Percentiles rank a stretch among this genome's conserved stretches.
These are phyloP conservation scores for Zaprionus obscuricornis DNA, from an alignment of 2,888 invertebrate genomes.

Conservation along the genomic window DNA sequence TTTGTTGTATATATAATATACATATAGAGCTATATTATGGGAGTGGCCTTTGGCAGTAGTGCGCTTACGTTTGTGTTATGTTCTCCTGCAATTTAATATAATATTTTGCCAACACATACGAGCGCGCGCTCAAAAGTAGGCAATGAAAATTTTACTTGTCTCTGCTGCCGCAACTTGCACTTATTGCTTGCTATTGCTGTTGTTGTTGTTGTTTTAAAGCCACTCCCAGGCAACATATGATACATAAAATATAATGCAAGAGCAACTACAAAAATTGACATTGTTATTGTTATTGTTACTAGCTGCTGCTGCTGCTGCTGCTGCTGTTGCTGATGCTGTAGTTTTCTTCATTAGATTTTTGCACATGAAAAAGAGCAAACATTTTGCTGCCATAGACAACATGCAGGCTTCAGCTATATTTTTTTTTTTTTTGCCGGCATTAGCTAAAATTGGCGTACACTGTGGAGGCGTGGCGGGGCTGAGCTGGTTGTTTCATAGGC, in stretches of 20 bases:
- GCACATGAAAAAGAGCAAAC: conserved; percentile 30
- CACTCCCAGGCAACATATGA: conserved; percentile 55
- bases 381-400: conserved; percentile 2
- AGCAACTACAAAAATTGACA: conserved; percentile 24
- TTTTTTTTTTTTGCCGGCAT: conserved; percentile 60
- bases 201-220: conserved; percentile 53
- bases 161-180: conserved; percentile 2
- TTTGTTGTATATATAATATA: too few relatives aligned
- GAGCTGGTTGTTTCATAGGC: not conserved
- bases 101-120: conserved; percentile 27
- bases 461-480: not conserved
- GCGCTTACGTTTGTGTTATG: too few relatives aligned
- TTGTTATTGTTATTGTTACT: conserved; percentile 17
- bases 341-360: conserved; percentile 45
- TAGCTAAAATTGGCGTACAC: conserved; percentile 8
- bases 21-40: too few relatives aligned
- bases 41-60: too few relatives aligned
- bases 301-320: too few relatives aligned
- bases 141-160: conserved; percentile 61
- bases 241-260: conserved; percentile 32
- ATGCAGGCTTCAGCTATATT: too few relatives aligned
- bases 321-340: conserved; percentile 14
- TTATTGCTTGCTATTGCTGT: conserved; percentile 8
- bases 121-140: conserved; percentile 60
- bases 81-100: conserved; percentile 3